Base-by-base conservation (phyloP, 2,797 vertebrate genomes). In the Malurus splendens region DNA sequence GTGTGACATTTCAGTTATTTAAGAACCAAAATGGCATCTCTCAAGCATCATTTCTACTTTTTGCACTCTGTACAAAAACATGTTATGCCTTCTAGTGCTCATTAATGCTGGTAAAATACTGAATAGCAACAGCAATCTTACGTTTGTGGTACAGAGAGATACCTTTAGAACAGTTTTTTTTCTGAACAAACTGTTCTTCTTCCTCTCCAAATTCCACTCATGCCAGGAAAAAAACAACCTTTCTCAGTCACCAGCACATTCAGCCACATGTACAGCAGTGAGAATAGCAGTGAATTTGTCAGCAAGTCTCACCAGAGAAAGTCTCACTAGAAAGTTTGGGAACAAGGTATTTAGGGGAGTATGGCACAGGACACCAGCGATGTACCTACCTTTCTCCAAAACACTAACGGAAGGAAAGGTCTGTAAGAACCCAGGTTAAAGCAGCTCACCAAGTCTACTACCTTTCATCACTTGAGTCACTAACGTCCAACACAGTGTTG, bases 1-100 rank as follows among this genome's bases (percentile, higher is more conserved):
- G 22, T 9, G 25, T 9, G 19, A 72, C 1, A 1, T 55, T 85
- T 76, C 23, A 32, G 44, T 59, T 78, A 25, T 20, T 62, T 1
- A 76, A 56, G 25, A 91, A 73, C 32, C 33, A 42, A 38, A 65
- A 82, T 4, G 19, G 50, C 68, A 84, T 92, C 27, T 88, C 83
- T 39, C 42, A 73, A 90, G 66, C 23, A 72, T 17, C 1, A n/a
- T 30, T 56, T 87, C 90, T 66, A 73, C 33, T 79, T 81, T 59
- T 76, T 36, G 39, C 54, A 42, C 50, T 54, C 41, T 42, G 33
- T 47, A 15, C n/a, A 87, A 68, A 93, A 89, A 64, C 51, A 61
- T 0, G 0, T 75, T 28, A 55, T 28, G n/a, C n/a, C 38, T 74
- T 42, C 47, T 57, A 84, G 38, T 4, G 10, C 14, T 70, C 33